A percentile compares a stretch with the other conserved stretches of the same genome.
phyloP scores from a whole-genome alignment of 2,113 vertebrate genomes.

The Castor canadensis region DNA sequence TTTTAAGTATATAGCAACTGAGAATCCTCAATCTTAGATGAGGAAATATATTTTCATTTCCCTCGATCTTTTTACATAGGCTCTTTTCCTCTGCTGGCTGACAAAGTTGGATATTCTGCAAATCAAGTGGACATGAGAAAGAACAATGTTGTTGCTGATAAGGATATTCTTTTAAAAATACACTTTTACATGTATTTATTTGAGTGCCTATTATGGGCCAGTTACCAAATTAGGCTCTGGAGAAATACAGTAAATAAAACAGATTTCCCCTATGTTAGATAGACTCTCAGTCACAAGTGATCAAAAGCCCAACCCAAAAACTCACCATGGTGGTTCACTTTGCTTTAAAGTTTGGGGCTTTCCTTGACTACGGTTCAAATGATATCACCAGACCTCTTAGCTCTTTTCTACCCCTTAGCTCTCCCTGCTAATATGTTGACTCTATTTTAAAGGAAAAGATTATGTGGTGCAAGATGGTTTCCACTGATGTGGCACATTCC shows the following conservation, averaged over 20 bases:
- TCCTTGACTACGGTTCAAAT: not conserved
- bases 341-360: not conserved
- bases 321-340: not conserved
- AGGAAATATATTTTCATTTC: constrained; percentile 27
- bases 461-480: not conserved
- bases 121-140: constrained; percentile 38
- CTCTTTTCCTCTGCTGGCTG: not conserved
- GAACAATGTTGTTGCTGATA: not conserved
- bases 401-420: not conserved
- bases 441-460: not conserved
- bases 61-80: not conserved
- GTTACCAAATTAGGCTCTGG: not conserved
- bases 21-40: not conserved
- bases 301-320: not conserved
- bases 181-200: not conserved
- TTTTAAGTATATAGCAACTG: not conserved
- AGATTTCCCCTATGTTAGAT: not conserved
- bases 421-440: not conserved
- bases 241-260: not conserved
- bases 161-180: not conserved
- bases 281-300: not conserved
- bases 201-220: not conserved
- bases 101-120: constrained; percentile 1
- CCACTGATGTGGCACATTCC: not conserved
- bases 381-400: not conserved